Evolutionary conservation across 2,888 invertebrate species (phyloP).

Genomic region (Nemapogon koenigi): DNA sequence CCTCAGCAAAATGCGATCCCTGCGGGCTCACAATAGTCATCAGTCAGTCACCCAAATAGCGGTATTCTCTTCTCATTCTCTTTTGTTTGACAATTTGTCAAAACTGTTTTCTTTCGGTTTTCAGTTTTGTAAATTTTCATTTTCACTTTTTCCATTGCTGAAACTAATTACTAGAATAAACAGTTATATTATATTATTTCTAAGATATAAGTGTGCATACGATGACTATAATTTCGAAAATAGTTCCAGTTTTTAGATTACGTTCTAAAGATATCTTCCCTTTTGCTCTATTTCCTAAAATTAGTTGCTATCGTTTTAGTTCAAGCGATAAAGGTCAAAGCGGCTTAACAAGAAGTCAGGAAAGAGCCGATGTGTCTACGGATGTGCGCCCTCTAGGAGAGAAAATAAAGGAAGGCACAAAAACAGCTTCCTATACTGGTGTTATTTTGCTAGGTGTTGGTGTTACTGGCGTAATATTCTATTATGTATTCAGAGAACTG

Average conservation of each 20-base stretch:
- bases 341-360: conserved; percentile 39
- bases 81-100: too few relatives aligned
- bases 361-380: conserved; percentile 46
- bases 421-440: conserved; percentile 85
- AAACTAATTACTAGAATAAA: too few relatives aligned
- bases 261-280: conserved; percentile 28
- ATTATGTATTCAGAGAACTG: conserved; percentile 82
- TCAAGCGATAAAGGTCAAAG: conserved; percentile 32
- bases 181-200: too few relatives aligned
- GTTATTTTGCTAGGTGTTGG: conserved; percentile 83
- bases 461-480: conserved; percentile 83
- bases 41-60: too few relatives aligned
- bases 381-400: conserved; percentile 73
- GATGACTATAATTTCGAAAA: conserved; percentile 49
- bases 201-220: too few relatives aligned
- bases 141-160: too few relatives aligned
- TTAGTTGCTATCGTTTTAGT: conserved; percentile 28
- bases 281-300: conserved; percentile 26
- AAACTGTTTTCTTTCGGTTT: too few relatives aligned
- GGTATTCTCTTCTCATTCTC: too few relatives aligned
- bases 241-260: conserved; percentile 32
- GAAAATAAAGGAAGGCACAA: conserved; percentile 89
- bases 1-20: too few relatives aligned
- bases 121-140: too few relatives aligned
- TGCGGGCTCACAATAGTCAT: too few relatives aligned